These are phyloP conservation scores for Papio anubis DNA, from an alignment of 2,113 vertebrate species.

Conservation along the genomic window DNA sequence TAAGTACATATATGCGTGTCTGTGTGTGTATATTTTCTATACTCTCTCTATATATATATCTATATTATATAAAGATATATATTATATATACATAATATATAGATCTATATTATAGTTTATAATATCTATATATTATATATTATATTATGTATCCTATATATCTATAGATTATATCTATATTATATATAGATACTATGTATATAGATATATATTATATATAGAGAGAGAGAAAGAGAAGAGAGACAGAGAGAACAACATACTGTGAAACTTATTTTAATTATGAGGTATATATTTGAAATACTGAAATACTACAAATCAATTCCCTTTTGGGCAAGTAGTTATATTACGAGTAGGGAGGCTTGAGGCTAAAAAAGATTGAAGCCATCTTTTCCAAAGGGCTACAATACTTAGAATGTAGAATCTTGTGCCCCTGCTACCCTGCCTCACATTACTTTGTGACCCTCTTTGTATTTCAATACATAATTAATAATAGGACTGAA, in stretches of 20 bases:
- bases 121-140: too few species aligned
- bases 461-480: neutral
- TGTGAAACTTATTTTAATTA: neutral
- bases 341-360: neutral
- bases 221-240: too few species aligned
- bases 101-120: too few species aligned
- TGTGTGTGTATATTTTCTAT: too few species aligned
- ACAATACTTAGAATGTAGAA: neutral
- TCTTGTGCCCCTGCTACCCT: neutral
- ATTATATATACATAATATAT: too few species aligned
- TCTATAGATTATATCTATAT: too few species aligned
- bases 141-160: too few species aligned
- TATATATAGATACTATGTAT: too few species aligned
- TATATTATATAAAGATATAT: too few species aligned
- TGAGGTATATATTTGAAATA: neutral
- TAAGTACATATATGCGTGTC: neutral
- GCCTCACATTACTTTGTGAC: neutral
- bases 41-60: too few species aligned
- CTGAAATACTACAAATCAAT: neutral
- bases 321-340: neutral
- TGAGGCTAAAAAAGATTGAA: neutral
- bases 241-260: neutral
- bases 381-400: neutral
- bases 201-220: accelerated
- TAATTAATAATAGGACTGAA: neutral